Percentiles rank a stretch among this genome's conserved stretches.
These are phyloP conservation scores for Emmelina monodactyla DNA, from an alignment of 2,888 invertebrate species.

Conservation along the genomic window DNA sequence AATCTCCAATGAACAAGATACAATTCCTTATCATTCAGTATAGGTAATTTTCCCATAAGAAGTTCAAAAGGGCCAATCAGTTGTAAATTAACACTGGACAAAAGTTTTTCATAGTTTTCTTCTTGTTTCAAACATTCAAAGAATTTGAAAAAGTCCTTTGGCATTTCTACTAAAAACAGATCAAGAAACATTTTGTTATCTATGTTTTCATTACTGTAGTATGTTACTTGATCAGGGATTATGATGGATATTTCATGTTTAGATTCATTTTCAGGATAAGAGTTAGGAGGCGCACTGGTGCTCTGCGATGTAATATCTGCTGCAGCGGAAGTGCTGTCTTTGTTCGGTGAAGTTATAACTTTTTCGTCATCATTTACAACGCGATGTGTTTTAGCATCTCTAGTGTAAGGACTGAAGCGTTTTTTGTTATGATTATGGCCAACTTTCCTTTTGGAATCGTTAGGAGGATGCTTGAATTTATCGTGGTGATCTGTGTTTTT, in stretches of 20 bases:
- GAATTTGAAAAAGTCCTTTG: slow-evolving; percentile 86
- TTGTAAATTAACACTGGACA: slow-evolving; percentile 72
- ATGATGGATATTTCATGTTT: slow-evolving; percentile 10
- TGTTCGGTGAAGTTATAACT: slow-evolving; percentile 1
- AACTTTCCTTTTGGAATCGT: slow-evolving; percentile 26
- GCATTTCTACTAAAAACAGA: slow-evolving; percentile 86
- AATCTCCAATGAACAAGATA: slow-evolving; percentile 89
- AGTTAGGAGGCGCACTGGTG: too few species aligned
- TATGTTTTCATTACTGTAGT: slow-evolving; percentile 40
- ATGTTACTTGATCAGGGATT: slow-evolving; percentile 32
- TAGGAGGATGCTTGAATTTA: slow-evolving; percentile 79
- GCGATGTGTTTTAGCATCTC: slow-evolving; percentile 7
- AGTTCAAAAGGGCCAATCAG: slow-evolving; percentile 92
- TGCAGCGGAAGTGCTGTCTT: neutral
- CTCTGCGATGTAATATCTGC: neutral
- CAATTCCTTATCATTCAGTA: slow-evolving; percentile 62
- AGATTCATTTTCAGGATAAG: neutral
- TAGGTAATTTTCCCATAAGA: slow-evolving; percentile 69
- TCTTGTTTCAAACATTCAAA: slow-evolving; percentile 76
- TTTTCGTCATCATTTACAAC: slow-evolving; percentile 9
- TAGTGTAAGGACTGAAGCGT: slow-evolving; percentile 28
- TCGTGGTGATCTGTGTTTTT: slow-evolving; percentile 77
- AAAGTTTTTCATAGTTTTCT: slow-evolving; percentile 56
- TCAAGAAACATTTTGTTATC: slow-evolving; percentile 70
- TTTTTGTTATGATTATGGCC: slow-evolving; percentile 19